These are phyloP conservation scores for Cotesia chilonis DNA, from an alignment of 1,140 invertebrate species.

Conservation along the genomic window DNA sequence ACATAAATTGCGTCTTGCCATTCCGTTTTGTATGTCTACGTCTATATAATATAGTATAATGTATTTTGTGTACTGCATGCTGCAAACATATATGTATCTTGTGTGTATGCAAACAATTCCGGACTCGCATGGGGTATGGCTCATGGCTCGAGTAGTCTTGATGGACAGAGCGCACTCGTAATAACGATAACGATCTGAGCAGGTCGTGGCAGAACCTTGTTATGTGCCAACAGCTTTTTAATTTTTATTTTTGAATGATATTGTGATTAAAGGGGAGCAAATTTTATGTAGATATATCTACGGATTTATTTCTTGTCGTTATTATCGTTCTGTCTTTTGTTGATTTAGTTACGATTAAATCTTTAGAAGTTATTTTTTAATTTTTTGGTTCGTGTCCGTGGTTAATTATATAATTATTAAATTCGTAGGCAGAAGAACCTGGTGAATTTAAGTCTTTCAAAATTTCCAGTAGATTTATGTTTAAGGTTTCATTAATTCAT, in stretches of 20 bases:
- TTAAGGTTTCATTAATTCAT: too few species aligned
- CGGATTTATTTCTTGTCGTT: too few species aligned
- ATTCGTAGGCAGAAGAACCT: too few species aligned
- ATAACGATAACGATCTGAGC: slow-evolving; percentile 51
- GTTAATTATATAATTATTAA: too few species aligned
- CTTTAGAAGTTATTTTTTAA: too few species aligned
- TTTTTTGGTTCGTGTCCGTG: too few species aligned
- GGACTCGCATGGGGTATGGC: slow-evolving; percentile 20
- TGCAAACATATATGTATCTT: slow-evolving; percentile 18
- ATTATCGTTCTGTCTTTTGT: too few species aligned
- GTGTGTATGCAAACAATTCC: slow-evolving; percentile 39
- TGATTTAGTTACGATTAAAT: too few species aligned
- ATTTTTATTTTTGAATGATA: background rate
- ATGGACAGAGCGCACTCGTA: slow-evolving; percentile 47
- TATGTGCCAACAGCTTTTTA: slow-evolving; percentile 36
- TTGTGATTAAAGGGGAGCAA: background rate
- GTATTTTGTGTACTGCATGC: too few species aligned
- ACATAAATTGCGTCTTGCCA: slow-evolving; percentile 31
- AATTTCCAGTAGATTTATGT: too few species aligned
- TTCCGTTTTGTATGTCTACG: background rate
- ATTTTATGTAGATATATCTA: background rate
- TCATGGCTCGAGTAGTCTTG: slow-evolving; percentile 28
- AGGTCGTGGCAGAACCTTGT: slow-evolving; percentile 40
- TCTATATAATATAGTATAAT: slow-evolving; percentile 5
- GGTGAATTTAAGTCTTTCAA: too few species aligned